Base-by-base conservation (phyloP, 2,888 invertebrate genomes). In the Quadriops clusia region DNA sequence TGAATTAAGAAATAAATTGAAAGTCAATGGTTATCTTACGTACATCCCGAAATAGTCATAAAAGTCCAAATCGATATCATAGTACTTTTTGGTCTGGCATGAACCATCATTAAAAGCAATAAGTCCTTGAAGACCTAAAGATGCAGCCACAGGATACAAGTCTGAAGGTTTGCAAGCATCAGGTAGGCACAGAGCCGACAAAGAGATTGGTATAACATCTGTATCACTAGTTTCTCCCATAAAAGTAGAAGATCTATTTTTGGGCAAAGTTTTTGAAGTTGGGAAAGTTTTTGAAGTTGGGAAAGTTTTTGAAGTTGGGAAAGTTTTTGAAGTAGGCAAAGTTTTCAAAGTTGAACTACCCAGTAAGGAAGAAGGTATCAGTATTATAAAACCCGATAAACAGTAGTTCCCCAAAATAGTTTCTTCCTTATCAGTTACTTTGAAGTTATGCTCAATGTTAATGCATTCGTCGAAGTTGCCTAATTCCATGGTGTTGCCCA, bases 391-490 rank as follows among this genome's bases (percentile, higher is more conserved):
- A 22, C 34, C 30, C 3, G 17, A 7, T 8, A 32, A 13, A 25
- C 37, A 40, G 21, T 33, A 37, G 30, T 40, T 37, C 16, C 40
- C 39, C 12, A 30, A 16, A 30, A 39, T 30, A 13, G 11, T 20
- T 2, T 9, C 5, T 1, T 9, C 11, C 21, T 10, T 11, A 11
- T 21, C 20, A 5, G 26, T 27, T 9, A 6, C 17, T 14, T 9
- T 20, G 4, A 22, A 27, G 15, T 33, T 12, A 5, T 24, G 18
- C 10, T 37, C 25, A 9, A 33, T 30, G 3, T 22, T 20, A 15
- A 41, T 23, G 17, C 40, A 41, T 25, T 39, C 34, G 15, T 38
- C 38, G 23, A 29, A 41, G 15, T 38, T 37, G 23, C 40, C 40
- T n/a, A 31, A 26, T 13, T 34, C 34, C 6, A 31, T 8, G 9